A percentile compares a stretch with the other conserved stretches of the same genome.
These are phyloP conservation scores for Notoglanidium macrostoma DNA, from an alignment of 2,797 vertebrate species.

Conservation along the genomic window DNA sequence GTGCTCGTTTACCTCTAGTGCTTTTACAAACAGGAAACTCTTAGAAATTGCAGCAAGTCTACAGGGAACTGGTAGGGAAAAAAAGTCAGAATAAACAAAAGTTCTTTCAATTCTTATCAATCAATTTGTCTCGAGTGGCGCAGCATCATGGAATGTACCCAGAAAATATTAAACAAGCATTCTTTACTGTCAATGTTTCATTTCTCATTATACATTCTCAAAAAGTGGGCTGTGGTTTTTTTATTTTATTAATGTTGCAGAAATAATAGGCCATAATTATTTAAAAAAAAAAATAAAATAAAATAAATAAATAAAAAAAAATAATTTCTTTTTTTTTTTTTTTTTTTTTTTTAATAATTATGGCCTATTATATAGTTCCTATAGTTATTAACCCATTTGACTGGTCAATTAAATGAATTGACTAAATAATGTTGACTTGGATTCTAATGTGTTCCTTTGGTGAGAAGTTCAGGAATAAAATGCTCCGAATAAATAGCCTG, in stretches of 20 bases:
- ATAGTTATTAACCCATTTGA: background rate
- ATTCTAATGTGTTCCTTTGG: background rate
- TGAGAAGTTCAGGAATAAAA: background rate
- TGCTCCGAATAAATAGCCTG: background rate
- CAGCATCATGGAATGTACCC: background rate
- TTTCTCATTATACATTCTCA: background rate
- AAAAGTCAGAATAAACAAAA: background rate
- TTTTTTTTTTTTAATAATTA: too few relatives aligned
- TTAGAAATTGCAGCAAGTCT: slow-evolving; percentile 19
- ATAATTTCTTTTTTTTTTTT: too few relatives aligned
- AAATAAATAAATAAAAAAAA: too few relatives aligned
- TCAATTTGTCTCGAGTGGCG: background rate
- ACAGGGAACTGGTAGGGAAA: background rate
- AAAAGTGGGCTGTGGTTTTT: background rate
- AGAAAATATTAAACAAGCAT: slow-evolving; percentile 3
- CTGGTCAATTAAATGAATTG: background rate
- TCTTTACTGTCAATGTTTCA: background rate
- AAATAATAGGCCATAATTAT: background rate
- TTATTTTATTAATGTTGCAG: background rate
- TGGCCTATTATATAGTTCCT: background rate
- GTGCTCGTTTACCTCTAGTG: background rate
- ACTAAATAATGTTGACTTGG: background rate
- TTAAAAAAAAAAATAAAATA: too few relatives aligned
- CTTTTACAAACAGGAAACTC: background rate
- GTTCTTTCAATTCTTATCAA: too few relatives aligned